These are phyloP conservation scores for Nothocercus nigrocapillus DNA, from an alignment of 2,113 vertebrate genomes.

Conservation along the genomic window DNA sequence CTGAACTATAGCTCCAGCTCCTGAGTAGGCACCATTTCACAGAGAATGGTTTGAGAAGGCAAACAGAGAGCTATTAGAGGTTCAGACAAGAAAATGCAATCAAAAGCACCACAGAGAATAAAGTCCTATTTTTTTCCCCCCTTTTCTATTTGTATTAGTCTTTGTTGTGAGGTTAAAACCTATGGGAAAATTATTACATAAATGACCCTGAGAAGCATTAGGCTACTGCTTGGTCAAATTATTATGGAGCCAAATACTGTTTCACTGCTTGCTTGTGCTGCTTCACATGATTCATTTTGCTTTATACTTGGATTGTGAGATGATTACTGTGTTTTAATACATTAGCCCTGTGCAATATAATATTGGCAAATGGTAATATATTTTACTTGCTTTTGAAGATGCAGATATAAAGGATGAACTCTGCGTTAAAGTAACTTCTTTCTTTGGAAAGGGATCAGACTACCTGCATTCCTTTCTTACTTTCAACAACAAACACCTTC, in stretches of 20 bases:
- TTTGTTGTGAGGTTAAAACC: neutral
- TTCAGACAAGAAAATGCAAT: neutral
- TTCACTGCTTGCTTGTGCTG: neutral
- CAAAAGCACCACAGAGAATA: neutral
- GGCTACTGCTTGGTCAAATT: neutral
- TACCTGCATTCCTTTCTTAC: neutral
- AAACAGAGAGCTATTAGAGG: neutral
- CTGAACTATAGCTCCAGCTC: neutral
- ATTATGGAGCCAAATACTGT: neutral
- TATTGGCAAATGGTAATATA: neutral
- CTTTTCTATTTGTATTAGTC: neutral
- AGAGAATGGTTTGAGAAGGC: neutral
- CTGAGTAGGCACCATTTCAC: neutral
- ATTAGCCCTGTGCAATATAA: neutral
- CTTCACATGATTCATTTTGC: neutral
- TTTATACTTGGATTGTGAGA: accelerated
- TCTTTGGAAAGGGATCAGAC: neutral
- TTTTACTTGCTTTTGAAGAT: neutral
- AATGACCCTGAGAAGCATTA: neutral
- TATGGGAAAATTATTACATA: neutral
- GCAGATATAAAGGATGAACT: neutral
- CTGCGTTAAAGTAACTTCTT: neutral
- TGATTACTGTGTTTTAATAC: neutral
- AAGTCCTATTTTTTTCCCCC: neutral
- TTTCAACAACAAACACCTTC: neutral